phyloP scores from a whole-genome alignment of 2,113 vertebrate species.

The Neolamprologus cancellatus region DNA sequence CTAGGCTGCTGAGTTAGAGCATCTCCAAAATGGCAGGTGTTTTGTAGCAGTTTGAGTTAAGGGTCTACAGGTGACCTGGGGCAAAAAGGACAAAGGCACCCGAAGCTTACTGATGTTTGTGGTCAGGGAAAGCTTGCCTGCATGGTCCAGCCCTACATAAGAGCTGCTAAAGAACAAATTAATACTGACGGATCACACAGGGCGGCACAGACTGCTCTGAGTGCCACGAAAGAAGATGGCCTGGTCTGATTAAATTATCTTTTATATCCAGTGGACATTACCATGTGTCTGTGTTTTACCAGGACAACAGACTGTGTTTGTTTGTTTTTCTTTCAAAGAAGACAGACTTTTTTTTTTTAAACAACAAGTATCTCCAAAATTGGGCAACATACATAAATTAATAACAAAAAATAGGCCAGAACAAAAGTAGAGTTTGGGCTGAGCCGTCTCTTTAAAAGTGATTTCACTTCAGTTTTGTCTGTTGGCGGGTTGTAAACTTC shows the following conservation, averaged over 20 bases:
- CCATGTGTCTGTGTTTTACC: neutral
- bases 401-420: neutral
- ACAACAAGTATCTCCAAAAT: neutral
- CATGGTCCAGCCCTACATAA: neutral
- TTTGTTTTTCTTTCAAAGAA: neutral
- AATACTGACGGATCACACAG: neutral
- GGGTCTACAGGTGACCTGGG: neutral
- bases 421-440: neutral
- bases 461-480: neutral
- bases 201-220: neutral
- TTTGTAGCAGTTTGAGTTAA: neutral
- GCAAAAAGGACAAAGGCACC: neutral
- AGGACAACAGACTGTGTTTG: neutral
- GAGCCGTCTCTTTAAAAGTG: neutral
- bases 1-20: neutral
- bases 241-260: neutral
- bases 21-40: neutral
- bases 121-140: neutral
- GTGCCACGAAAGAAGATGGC: neutral
- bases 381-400: neutral
- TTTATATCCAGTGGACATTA: neutral
- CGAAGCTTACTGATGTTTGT: neutral
- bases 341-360: neutral
- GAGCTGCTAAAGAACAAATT: neutral
- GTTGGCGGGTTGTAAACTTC: neutral